Base-by-base conservation (phyloP, 1,140 invertebrate genomes). In the Drosophila pallidifrons region DNA sequence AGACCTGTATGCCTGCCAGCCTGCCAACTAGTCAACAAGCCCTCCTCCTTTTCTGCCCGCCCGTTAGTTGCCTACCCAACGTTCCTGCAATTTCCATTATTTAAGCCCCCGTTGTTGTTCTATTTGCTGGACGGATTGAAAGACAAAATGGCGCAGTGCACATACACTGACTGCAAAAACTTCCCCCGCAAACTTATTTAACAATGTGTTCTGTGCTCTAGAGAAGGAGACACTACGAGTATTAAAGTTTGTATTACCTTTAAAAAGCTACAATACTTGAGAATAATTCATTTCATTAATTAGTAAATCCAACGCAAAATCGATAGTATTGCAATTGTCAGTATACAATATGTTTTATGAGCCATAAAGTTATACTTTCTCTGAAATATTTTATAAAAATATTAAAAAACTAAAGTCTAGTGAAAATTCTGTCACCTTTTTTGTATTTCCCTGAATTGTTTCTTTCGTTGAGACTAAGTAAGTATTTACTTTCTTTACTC, bases 111-210 rank as follows among this genome's bases (percentile, higher is more conserved):
- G 46, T 63, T 70, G 49, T 63, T 63, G 58, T 30, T 55, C 60
- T 65, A 52, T 60, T 61, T 58, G 46, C 67, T 32, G 25, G 47
- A 43, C 46, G 67, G 47, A 47, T 61, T 59, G 43, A 41, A 54
- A 46, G 59, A 54, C 38, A 70, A 52, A 49, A 55, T 55, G 49
- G 51, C 45, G 45, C 13, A 65, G 35, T 15, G 58, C 30, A 15
- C 25, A 28, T 11, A 28, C 45, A 15, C n/a, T 54, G 38, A 16
- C 41, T 32, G 25, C 13, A 65, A 20, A 11, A 55, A 15, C 54
- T 5, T 11, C 15, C 54, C 1, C 16, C 16, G 2, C n/a, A 54
- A 54, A 35, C 51, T 32, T 54, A 54, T 54, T 54, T 43, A 66
- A 57, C 49, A 54, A 54, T 66, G 55, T 43, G 25, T n/a, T 30